These are phyloP conservation scores for Candidula unifasciata DNA, from an alignment of 2,888 invertebrate genomes.

Conservation along the genomic window DNA sequence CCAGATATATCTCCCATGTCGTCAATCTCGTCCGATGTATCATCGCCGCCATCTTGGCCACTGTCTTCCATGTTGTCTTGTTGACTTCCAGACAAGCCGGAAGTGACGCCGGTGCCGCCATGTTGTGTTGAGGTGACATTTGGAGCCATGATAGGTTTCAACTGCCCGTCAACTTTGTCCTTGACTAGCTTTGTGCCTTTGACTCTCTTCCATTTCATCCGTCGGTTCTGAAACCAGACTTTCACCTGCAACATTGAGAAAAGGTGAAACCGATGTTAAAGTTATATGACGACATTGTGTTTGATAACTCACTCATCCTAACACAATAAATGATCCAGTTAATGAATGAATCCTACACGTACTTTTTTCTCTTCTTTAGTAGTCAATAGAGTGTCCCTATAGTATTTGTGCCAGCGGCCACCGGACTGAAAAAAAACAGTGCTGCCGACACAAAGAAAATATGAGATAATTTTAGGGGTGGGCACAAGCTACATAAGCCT, in stretches of 20 bases:
- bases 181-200: conserved; percentile 75
- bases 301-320: too few relatives aligned
- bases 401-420: too few relatives aligned
- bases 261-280: not conserved
- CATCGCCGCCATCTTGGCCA: conserved; percentile 33
- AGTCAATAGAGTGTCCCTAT: too few relatives aligned
- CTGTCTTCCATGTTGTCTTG: conserved; percentile 22
- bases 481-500: too few relatives aligned
- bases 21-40: conserved; percentile 35
- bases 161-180: conserved; percentile 76
- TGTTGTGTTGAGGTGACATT: conserved; percentile 63
- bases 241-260: conserved; percentile 68
- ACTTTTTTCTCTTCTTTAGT: too few relatives aligned
- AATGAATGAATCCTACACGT: too few relatives aligned
- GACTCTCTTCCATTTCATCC: conserved; percentile 77
- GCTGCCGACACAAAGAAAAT: too few relatives aligned
- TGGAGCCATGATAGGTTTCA: conserved; percentile 72
- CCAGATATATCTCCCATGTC: conserved; percentile 46
- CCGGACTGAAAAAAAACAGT: too few relatives aligned
- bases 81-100: conserved; percentile 10
- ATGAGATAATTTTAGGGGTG: too few relatives aligned
- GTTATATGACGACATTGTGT: not conserved
- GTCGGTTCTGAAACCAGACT: conserved; percentile 77
- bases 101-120: conserved; percentile 26
- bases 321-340: too few relatives aligned